A percentile compares a stretch with the other conserved stretches of the same genome.
phyloP scores from a whole-genome alignment of 2,113 vertebrate genomes.

The Pyxicephalus adspersus region DNA sequence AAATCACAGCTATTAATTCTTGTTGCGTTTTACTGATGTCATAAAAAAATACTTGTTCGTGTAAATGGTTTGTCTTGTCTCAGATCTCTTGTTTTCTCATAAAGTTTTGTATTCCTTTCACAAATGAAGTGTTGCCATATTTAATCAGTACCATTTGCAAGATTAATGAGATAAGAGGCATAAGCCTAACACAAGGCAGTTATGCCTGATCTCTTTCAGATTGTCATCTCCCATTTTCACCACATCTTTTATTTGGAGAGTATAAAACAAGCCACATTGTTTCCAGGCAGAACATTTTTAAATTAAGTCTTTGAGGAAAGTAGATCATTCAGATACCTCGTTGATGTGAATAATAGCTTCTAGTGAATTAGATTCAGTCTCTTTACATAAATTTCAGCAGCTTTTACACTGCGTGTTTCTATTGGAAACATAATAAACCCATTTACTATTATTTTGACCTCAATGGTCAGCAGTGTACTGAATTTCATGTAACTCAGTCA shows the following conservation, averaged over 20 bases:
- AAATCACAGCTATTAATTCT: neutral
- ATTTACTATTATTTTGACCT: slow-evolving; percentile 40
- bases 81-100: slow-evolving; percentile 13
- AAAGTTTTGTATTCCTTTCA: slow-evolving; percentile 8
- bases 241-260: slow-evolving; percentile 40
- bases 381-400: slow-evolving; percentile 50
- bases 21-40: neutral
- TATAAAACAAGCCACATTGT: slow-evolving; percentile 35
- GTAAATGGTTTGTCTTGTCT: neutral
- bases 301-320: slow-evolving; percentile 47
- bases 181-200: slow-evolving; percentile 7
- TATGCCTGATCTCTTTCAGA: slow-evolving; percentile 33
- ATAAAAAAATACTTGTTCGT: neutral
- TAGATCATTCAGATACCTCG: slow-evolving; percentile 43
- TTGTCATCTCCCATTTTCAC: slow-evolving; percentile 43
- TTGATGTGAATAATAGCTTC: slow-evolving; percentile 38
- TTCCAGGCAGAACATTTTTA: slow-evolving; percentile 32
- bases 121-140: slow-evolving; percentile 47
- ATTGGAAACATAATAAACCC: slow-evolving; percentile 42
- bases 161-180: slow-evolving; percentile 44
- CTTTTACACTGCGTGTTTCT: slow-evolving; percentile 28
- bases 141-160: slow-evolving; percentile 39
- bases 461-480: slow-evolving; percentile 9
- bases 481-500: slow-evolving; percentile 28
- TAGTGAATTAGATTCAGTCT: slow-evolving; percentile 39